phyloP scores from a whole-genome alignment of 2,888 invertebrate genomes.

The Chymomyza fuscimana region DNA sequence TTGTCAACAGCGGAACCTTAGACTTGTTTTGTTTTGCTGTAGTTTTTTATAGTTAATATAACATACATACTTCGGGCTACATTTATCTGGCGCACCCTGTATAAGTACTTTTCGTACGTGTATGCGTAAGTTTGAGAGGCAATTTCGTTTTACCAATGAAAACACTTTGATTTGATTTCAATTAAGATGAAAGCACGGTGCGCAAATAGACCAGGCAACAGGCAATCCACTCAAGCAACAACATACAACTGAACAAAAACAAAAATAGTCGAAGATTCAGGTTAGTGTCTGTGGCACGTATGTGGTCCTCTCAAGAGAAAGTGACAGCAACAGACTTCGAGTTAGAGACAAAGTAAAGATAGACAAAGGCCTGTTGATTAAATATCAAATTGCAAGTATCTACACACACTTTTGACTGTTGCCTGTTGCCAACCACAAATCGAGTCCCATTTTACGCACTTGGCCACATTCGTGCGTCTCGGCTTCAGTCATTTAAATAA shows the following conservation, averaged over 20 bases:
- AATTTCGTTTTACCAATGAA: constrained; percentile 64
- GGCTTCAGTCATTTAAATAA: constrained; percentile 57
- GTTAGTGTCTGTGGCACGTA: constrained; percentile 23
- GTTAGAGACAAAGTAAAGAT: background rate
- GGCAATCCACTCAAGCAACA: background rate
- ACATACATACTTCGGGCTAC: too few species aligned
- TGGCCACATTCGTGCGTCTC: constrained; percentile 15
- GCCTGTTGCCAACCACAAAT: constrained; percentile 32
- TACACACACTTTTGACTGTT: constrained; percentile 18
- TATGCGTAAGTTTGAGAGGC: constrained; percentile 42
- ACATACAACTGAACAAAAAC: background rate
- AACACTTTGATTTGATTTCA: constrained; percentile 74
- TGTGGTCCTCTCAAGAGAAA: constrained; percentile 9
- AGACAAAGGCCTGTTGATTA: constrained; percentile 48
- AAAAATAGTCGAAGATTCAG: constrained; percentile 14
- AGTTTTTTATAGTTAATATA: too few species aligned
- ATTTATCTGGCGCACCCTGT: too few species aligned
- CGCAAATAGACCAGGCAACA: constrained; percentile 10
- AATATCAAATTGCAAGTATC: constrained; percentile 67
- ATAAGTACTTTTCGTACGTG: background rate
- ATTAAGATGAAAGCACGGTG: constrained; percentile 63
- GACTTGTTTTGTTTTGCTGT: too few species aligned
- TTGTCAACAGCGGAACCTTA: too few species aligned
- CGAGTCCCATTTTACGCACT: constrained; percentile 38
- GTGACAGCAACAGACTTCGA: background rate